These are phyloP conservation scores for Agonopterix alstromeriana DNA, from an alignment of 2,888 invertebrate genomes.

Conservation along the genomic window DNA sequence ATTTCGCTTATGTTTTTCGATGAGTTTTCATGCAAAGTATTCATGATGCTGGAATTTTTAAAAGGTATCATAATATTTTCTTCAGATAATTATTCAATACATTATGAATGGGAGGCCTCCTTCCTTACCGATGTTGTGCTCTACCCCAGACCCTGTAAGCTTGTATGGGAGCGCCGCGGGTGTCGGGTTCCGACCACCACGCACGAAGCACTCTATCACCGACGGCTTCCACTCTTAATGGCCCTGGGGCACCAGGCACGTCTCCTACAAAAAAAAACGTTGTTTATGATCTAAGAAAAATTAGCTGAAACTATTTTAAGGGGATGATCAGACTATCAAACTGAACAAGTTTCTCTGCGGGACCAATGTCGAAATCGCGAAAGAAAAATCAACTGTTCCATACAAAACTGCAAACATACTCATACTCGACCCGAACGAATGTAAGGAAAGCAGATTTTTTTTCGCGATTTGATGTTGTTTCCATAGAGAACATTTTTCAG, in stretches of 20 bases:
- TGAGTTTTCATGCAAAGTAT: constrained; percentile 27
- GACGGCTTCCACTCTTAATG: constrained; percentile 84
- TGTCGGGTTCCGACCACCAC: constrained; percentile 86
- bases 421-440: too few species aligned
- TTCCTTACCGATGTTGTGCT: constrained; percentile 44
- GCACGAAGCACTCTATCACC: constrained; percentile 85
- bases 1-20: constrained; percentile 48
- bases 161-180: constrained; percentile 85
- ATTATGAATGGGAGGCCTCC: background rate
- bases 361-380: too few species aligned
- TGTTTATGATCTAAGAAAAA: too few species aligned
- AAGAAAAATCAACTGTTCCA: too few species aligned
- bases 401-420: too few species aligned
- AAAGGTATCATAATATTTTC: background rate
- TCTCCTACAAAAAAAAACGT: constrained; percentile 73
- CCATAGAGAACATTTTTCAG: too few species aligned
- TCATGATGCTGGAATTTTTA: constrained; percentile 5
- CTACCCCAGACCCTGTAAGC: constrained; percentile 86
- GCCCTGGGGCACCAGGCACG: constrained; percentile 87
- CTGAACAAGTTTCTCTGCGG: too few species aligned
- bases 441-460: too few species aligned
- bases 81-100: background rate
- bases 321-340: too few species aligned
- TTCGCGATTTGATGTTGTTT: too few species aligned
- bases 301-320: too few species aligned